phyloP scores from a whole-genome alignment of 1,140 invertebrate species.

The Heliothis subflexa region DNA sequence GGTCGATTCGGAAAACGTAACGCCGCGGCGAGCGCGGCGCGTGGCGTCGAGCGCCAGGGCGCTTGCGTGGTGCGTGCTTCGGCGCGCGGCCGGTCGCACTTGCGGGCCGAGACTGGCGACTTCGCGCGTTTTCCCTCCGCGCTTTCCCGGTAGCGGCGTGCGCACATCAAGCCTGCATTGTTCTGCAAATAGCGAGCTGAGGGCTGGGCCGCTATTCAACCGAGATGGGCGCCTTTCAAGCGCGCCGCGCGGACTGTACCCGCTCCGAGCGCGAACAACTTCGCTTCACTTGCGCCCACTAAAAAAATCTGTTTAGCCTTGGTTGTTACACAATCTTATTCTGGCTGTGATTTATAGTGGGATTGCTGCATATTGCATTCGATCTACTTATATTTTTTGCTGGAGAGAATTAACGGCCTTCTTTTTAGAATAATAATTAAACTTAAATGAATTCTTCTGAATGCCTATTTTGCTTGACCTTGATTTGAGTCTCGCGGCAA shows the following conservation, averaged over 20 bases:
- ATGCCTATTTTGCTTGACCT: no score
- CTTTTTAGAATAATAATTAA: no score
- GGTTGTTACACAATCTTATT: constrained; percentile 62
- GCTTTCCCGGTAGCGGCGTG: constrained; percentile 78
- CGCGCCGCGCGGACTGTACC: constrained; percentile 57
- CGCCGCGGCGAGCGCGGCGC: constrained; percentile 81
- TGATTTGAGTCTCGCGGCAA: no score
- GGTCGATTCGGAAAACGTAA: constrained; percentile 82
- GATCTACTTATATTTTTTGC: neutral
- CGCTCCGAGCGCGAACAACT: constrained; percentile 55
- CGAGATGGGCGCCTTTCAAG: constrained; percentile 74
- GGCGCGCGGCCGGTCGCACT: constrained; percentile 80
- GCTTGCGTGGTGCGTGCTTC: constrained; percentile 72
- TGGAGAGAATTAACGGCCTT: neutral
- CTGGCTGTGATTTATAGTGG: constrained; percentile 26
- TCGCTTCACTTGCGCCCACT: constrained; percentile 51
- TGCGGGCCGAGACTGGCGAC: constrained; percentile 76
- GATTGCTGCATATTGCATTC: constrained; percentile 13
- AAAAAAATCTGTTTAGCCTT: constrained; percentile 63
- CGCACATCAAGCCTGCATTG: constrained; percentile 84
- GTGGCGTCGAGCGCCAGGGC: constrained; percentile 79
- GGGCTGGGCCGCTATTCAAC: constrained; percentile 76
- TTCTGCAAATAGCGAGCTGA: constrained; percentile 81
- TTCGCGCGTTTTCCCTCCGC: constrained; percentile 84
- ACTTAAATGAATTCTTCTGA: no score